Evolutionary conservation across 2,113 vertebrate genomes (phyloP).

Genomic region (Xyrauchen texanus): DNA sequence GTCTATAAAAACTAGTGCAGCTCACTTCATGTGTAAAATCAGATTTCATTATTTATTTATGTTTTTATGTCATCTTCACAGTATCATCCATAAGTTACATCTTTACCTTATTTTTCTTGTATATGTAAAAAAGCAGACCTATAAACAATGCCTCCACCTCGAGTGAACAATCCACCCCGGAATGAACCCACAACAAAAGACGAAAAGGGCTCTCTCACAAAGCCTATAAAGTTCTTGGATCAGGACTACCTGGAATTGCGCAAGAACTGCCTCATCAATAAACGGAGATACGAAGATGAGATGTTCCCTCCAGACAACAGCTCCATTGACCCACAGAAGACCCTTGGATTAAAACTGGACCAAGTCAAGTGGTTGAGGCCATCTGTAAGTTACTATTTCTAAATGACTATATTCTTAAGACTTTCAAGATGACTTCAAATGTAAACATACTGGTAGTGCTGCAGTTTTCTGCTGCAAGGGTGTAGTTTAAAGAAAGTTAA

Average conservation of each 20-base stretch:
- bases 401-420: too few relatives aligned
- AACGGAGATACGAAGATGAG: slow-evolving; percentile 51
- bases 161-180: slow-evolving; percentile 61
- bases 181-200: slow-evolving; percentile 48
- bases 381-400: slow-evolving; percentile 33
- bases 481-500: too few relatives aligned
- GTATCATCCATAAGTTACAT: neutral
- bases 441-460: neutral
- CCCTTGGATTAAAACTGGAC: slow-evolving; percentile 22
- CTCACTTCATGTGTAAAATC: too few relatives aligned
- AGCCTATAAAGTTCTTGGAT: slow-evolving; percentile 54
- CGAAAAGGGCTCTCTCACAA: slow-evolving; percentile 48
- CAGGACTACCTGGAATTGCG: slow-evolving; percentile 63
- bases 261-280: slow-evolving; percentile 30
- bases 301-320: slow-evolving; percentile 63
- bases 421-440: too few relatives aligned
- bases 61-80: neutral
- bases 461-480: too few relatives aligned
- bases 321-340: slow-evolving; percentile 59
- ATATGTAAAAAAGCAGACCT: neutral
- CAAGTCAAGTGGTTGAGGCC: slow-evolving; percentile 53
- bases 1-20: too few relatives aligned
- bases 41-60: too few relatives aligned
- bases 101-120: neutral
- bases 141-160: slow-evolving; percentile 63